Base-by-base conservation (phyloP, 2,797 vertebrate genomes). In the Tauraco hartlaubi region DNA sequence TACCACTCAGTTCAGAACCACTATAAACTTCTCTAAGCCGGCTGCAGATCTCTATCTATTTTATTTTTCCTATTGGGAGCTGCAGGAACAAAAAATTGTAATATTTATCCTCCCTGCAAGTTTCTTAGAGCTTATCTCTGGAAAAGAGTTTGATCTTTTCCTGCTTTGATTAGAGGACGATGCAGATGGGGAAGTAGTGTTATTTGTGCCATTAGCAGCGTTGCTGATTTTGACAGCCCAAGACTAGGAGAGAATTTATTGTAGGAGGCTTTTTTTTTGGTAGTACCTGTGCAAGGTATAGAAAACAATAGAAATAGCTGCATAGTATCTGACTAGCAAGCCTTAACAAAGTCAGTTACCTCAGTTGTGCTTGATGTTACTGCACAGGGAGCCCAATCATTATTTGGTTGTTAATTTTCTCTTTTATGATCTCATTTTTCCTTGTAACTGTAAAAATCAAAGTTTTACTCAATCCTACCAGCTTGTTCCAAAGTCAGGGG, bases 351-450 rank as follows among this genome's bases (percentile, higher is more conserved):
- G 41, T 39, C 0, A 52, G 44, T 84, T 66, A 31, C 11, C 56
- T 67, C 74, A 88, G 73, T 43, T 79, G 33, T 71, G 18, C 31
- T 59, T 71, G 46, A 31, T 55, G 23, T 75, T 88, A 82, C 72
- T 49, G 52, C 41, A 56, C 43, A 20, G 31, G 69, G 39, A 91
- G 41, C 21, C 52, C 25, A 35, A 10, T 59, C 39, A n/a, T 16
- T 68, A 58, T n/a, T 43, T 23, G 1, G 4, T 49, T 72, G 48
- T 78, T 80, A 91, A 91, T 26, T 72, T 83, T 88, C 62, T 94
- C 58, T 78, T 83, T 73, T 78, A 72, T 86, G 10, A 94, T 72
- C 73, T 78, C 43, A 48, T 86, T 92, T 95, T 86, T 41, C 66
- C 66, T 84, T 63, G 43, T 58, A 64, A 54, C 56, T 66, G 19